Conservation (phyloP, 2,113 vertebrate genomes). For the Trogon melanurus region DNA sequence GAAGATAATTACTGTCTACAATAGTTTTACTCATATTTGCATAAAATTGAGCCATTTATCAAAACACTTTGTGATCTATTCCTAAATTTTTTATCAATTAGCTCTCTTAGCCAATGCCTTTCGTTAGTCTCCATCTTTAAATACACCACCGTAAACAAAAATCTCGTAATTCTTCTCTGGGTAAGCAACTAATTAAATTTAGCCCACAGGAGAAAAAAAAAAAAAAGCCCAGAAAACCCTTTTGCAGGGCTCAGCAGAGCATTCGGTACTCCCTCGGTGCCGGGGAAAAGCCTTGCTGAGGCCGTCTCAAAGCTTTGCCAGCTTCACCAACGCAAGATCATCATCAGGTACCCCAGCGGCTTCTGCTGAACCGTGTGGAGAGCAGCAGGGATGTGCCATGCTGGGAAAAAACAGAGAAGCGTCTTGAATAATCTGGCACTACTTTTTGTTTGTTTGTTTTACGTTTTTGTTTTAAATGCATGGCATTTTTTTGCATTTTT, state of each 20-base stretch:
- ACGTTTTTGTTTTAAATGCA: not conserved
- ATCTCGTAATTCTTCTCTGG: not conserved
- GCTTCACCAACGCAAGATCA: not conserved
- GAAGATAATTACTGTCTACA: not conserved
- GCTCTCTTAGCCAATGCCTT: not conserved
- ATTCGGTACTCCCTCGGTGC: not conserved
- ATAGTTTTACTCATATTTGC: not conserved
- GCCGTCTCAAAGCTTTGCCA: not conserved
- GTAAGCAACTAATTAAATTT: not conserved
- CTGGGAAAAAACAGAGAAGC: not conserved
- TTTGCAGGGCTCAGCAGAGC: not conserved
- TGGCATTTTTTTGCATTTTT: not conserved
- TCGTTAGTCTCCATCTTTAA: constrained; percentile 33
- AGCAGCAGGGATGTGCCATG: rapidly evolving
- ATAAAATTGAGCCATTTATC: not conserved
- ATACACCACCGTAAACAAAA: not conserved
- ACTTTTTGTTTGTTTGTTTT: not conserved
- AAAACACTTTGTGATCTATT: constrained; percentile 22
- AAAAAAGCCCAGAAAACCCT: not conserved
- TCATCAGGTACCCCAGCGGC: rapidly evolving
- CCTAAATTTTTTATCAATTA: not conserved
- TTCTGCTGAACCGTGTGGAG: not conserved
- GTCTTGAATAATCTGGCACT: not conserved
- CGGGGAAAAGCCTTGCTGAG: not conserved
- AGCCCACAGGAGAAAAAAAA: not conserved